A percentile compares a stretch with the other conserved stretches of the same genome.
Conservation (phyloP, 1,140 invertebrate genomes). For the Cyclargus thomasi region DNA sequence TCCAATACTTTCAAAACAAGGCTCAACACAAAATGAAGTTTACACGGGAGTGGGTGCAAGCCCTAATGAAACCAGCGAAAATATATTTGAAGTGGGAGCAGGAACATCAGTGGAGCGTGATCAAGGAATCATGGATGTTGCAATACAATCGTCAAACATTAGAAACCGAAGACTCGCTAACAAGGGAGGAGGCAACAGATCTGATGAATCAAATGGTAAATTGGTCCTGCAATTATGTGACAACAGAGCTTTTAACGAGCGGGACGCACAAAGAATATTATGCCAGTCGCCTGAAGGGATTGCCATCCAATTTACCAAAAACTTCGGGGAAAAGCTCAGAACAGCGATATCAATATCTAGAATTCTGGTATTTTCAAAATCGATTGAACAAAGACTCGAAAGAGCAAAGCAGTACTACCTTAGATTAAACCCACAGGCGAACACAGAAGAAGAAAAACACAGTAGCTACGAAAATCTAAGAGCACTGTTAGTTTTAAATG, state of each 20-base stretch:
- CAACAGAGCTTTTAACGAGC: slow-evolving; percentile 35
- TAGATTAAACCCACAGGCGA: slow-evolving; percentile 9
- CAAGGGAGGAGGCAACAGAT: too few relatives aligned
- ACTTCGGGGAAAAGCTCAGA: slow-evolving; percentile 26
- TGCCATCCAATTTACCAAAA: slow-evolving; percentile 23
- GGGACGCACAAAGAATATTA: slow-evolving; percentile 29
- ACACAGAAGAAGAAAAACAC: not conserved
- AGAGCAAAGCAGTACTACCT: slow-evolving; percentile 22
- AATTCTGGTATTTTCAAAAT: slow-evolving; percentile 42
- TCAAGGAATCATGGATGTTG: too few relatives aligned
- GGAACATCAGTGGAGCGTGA: too few relatives aligned
- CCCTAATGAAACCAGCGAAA: slow-evolving; percentile 10
- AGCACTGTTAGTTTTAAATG: slow-evolving; percentile 18
- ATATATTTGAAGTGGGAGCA: too few relatives aligned
- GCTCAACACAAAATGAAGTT: slow-evolving; percentile 22
- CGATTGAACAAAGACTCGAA: slow-evolving; percentile 30
- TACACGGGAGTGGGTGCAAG: slow-evolving; percentile 9
- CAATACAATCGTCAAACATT: too few relatives aligned
- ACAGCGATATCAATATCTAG: slow-evolving; percentile 29
- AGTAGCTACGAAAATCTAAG: slow-evolving; percentile 7
- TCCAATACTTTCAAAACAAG: slow-evolving; percentile 22
- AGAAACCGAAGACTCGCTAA: too few relatives aligned
- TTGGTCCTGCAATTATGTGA: slow-evolving; percentile 30
- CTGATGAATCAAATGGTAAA: slow-evolving; percentile 14
- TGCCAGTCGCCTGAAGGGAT: slow-evolving; percentile 29